Base-by-base conservation (phyloP, 1,140 invertebrate genomes). In the Scaptomyza montana region DNA sequence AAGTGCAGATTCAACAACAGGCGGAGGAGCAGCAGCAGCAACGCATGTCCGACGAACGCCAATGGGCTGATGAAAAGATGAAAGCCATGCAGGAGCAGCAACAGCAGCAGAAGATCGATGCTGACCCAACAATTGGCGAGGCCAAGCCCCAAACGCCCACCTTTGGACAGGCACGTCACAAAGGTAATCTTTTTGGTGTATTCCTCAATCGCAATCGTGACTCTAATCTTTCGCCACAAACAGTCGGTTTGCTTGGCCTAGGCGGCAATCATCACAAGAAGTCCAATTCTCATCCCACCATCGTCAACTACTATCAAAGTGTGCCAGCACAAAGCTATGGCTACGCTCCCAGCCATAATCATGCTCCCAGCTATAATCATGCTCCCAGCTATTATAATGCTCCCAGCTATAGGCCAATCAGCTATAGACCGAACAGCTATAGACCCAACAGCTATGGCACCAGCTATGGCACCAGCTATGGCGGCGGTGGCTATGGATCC, bases 131-230 rank as follows among this genome's bases (percentile, higher is more conserved):
- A 3, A 13, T 89, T 10, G 90, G 79, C n/a, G 82, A 85, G 36
- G 82, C 90, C 0, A 65, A 59, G 16, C 86, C 90, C 8, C 90
- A 91, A 63, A 90, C 85, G 75, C 30, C 77, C 7, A 69, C 82
- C 30, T 30, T 46, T 16, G 74, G 49, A 16, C 63, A 76, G 67
- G 82, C 76, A 25, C 77, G 90, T 5, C 77, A 81, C 57, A 90
- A 89, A 91, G 90, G 90, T 91, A 91, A 91, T 87, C 82, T 91
- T 46, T 91, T 61, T 62, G 89, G 82, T 9, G 80, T 91, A 43
- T 80, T 89, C 36, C 90, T 68, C 39, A 75, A 36, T 46, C 60
- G 50, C 56, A 55, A 36, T 46, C 60, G 50, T 54, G 55, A 71
- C 28, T 57, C 74, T 64, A 69, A 75, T 51, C 53, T 53, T n/a